Base-by-base conservation (phyloP, 1,140 invertebrate species). In the Neodiprion lecontei region DNA sequence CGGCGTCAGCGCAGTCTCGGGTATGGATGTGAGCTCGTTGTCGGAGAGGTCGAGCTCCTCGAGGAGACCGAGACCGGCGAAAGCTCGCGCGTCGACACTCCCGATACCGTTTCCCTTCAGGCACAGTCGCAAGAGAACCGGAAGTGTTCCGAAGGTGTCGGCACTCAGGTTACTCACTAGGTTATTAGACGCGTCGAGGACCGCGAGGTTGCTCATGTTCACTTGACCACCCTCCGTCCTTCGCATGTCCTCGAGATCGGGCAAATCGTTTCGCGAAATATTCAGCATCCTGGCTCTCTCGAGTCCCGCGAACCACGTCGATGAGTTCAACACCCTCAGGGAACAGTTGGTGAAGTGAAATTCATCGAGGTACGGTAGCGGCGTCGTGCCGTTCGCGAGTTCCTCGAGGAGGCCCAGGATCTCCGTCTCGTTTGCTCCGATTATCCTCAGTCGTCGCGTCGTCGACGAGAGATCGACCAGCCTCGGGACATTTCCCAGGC, bases 101-200 rank as follows among this genome's bases (percentile, higher is more conserved):
- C 81, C 74, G 21, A 93, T 89, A 50, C 79, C 77, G 80, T 93
- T 93, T 12, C 84, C 80, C 74, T 90, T 88, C 68, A 93, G 81
- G 77, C 90, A 87, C n/a, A 93, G 77, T 66, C 86, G 84, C 78
- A 89, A 82, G 61, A 92, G 81, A 14, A 80, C 81, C 0, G 80
- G 66, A 23, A 90, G 81, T 72, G 80, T 85, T 79, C 78, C 79
- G 74, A 89, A 86, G 7, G 77, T 74, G 8, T 78, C 74, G 61
- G 73, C 77, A 74, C 75, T 78, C 65, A 85, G 72, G 12, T 77
- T 78, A 21, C 80, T 74, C 48, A 90, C 78, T 4, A 71, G 77
- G 70, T 91, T 91, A 75, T 82, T 73, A 0, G 92, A 93, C 75
- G 94, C 79, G 84, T 94, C 93, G 53, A 94, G 79, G 23, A 87